Percentiles rank a stretch among this genome's conserved stretches.
Evolutionary conservation across 2,113 vertebrate genomes (phyloP).

Genomic region (Myanophis thanlyinensis): DNA sequence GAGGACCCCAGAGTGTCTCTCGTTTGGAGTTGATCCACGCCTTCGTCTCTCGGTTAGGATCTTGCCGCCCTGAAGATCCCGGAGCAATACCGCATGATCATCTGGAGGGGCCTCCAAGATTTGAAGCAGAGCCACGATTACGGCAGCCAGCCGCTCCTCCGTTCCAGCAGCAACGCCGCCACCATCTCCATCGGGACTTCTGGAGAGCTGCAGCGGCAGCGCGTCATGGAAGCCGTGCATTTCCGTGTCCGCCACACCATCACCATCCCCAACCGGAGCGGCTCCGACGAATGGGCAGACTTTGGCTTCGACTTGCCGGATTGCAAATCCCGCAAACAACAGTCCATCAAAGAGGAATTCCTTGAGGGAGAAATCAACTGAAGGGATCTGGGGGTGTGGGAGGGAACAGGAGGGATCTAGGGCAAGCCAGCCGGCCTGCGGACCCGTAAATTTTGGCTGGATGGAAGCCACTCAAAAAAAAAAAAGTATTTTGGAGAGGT

Average conservation of each 20-base stretch:
- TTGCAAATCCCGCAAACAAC: constrained; percentile 88
- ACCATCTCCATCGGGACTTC: constrained; percentile 81
- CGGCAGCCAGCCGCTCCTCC: constrained; percentile 84
- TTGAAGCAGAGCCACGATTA: constrained; percentile 89
- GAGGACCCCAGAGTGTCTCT: not conserved
- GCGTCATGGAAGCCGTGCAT: constrained; percentile 98
- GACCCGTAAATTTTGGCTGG: no score
- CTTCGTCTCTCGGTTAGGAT: constrained; percentile 71
- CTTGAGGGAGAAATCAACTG: constrained; percentile 87
- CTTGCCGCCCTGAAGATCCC: constrained; percentile 94
- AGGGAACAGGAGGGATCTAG: no score
- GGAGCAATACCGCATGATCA: constrained; percentile 88
- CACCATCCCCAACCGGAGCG: constrained; percentile 90
- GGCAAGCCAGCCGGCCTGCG: no score
- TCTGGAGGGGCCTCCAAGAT: constrained; percentile 97
- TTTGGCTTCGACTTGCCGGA: constrained; percentile 99
- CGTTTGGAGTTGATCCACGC: not conserved
- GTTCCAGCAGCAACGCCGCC: constrained; percentile 88
- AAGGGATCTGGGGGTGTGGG: constrained; percentile 24
- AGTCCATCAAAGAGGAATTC: constrained; percentile 95
- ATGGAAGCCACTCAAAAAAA: no score
- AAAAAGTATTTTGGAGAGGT: no score
- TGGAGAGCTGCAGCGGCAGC: constrained; percentile 92
- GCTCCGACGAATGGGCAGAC: constrained; percentile 90
- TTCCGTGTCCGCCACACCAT: constrained; percentile 99